These are phyloP conservation scores for Aleadryas rufinucha DNA, from an alignment of 2,113 vertebrate species.

Conservation along the genomic window DNA sequence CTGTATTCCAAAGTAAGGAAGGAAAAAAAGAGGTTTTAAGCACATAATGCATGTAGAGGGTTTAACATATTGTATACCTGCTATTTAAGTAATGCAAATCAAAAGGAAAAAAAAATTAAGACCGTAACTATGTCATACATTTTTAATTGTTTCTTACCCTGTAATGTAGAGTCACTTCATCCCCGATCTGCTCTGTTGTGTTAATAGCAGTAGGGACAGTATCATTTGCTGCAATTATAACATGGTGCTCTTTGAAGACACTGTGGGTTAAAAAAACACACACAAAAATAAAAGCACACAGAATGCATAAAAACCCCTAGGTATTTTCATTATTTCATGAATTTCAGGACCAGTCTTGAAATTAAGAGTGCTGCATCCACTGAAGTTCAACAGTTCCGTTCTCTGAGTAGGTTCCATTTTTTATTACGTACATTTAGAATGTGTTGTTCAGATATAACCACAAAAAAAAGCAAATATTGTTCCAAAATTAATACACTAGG, in stretches of 20 bases:
- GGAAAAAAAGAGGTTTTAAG: background rate
- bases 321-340: background rate
- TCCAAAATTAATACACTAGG: background rate
- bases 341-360: background rate
- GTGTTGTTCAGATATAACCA: background rate
- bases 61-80: background rate
- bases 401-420: background rate
- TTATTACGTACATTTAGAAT: background rate
- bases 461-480: background rate
- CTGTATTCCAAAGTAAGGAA: background rate
- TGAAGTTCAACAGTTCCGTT: background rate
- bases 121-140: background rate
- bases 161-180: slow-evolving; percentile 86
- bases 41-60: background rate
- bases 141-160: slow-evolving; percentile 75
- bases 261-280: background rate
- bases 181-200: slow-evolving; percentile 82
- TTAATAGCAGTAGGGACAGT: slow-evolving; percentile 75
- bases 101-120: background rate
- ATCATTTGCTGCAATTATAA: slow-evolving; percentile 83
- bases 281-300: background rate
- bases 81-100: background rate
- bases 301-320: background rate
- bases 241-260: slow-evolving; percentile 72
- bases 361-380: background rate